Percentiles rank a stretch among this genome's conserved stretches.
Conservation (phyloP, 2,113 vertebrate species). For the Tichodroma muraria region DNA sequence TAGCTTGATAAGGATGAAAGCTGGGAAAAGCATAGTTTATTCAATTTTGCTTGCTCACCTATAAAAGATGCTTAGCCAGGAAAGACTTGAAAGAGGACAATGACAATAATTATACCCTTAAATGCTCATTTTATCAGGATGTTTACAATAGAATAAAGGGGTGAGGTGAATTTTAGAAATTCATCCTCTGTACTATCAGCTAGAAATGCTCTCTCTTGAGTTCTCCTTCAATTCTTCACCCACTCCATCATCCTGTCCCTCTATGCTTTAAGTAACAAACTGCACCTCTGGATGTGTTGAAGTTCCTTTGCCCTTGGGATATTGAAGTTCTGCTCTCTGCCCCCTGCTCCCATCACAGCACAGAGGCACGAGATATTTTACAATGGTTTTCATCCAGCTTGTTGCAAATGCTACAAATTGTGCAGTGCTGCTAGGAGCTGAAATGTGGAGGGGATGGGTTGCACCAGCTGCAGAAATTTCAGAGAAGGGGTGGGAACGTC, state of each 20-base stretch:
- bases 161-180: background rate
- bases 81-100: background rate
- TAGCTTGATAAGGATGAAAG: background rate
- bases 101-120: background rate
- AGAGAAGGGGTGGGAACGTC: background rate
- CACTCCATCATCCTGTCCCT: background rate
- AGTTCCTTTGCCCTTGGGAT: background rate
- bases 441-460: background rate
- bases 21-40: background rate
- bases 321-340: background rate
- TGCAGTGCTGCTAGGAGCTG: background rate
- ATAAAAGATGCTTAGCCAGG: background rate
- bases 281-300: background rate
- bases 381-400: background rate
- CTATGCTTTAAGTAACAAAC: background rate
- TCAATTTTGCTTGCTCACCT: background rate
- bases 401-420: accelerated
- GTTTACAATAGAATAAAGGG: background rate
- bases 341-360: background rate
- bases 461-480: background rate
- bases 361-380: background rate
- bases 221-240: background rate
- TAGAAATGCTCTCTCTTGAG: background rate
- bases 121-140: background rate
- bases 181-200: background rate